phyloP scores from a whole-genome alignment of 2,113 vertebrate species.

The Lepus americanus region DNA sequence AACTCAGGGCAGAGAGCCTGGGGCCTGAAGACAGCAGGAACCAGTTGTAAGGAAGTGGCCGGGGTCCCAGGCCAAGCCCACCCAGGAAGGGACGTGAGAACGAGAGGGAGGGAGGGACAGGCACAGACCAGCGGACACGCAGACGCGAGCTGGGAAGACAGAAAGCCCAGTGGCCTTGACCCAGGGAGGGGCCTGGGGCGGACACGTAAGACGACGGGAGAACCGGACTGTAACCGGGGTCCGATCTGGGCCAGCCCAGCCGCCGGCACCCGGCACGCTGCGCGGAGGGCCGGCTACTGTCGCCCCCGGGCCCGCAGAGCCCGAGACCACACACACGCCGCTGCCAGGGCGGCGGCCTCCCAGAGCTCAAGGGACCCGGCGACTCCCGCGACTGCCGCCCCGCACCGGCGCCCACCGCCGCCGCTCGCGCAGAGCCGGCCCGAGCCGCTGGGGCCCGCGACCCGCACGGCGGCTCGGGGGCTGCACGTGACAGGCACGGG shows the following conservation, averaged over 20 bases:
- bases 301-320: no score
- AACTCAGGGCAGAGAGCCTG: background rate
- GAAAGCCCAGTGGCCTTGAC: background rate
- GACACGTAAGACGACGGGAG: background rate
- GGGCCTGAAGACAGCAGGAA: background rate
- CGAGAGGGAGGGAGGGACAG: background rate
- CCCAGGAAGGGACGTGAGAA: background rate
- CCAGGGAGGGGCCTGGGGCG: background rate
- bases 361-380: no score
- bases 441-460: no score
- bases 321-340: no score
- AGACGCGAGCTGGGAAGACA: background rate
- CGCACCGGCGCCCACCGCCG: no score
- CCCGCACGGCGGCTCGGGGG: background rate
- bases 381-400: no score
- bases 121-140: background rate
- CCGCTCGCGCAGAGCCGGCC: no score
- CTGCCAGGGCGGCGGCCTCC: no score
- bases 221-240: rapidly evolving
- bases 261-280: background rate
- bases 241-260: background rate
- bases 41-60: background rate
- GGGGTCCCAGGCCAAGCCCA: background rate
- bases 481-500: no score
- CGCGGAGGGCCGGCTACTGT: no score